Conservation (phyloP, 2,797 vertebrate genomes). For the Lacerta agilis region DNA sequence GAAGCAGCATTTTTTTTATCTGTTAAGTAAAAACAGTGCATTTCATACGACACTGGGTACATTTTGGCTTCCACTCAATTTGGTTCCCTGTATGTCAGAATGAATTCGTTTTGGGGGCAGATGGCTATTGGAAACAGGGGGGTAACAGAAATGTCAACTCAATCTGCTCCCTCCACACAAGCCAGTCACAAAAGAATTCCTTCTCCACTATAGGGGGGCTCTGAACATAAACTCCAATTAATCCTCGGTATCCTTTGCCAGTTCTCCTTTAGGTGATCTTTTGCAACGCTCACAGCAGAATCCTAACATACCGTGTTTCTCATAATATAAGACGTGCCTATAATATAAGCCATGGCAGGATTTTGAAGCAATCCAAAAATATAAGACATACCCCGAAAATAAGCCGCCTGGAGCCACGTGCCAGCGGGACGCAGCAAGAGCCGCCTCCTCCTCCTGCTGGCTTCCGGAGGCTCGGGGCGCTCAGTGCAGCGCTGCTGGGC, state of each 20-base stretch:
- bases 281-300: too few relatives aligned
- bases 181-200: background rate
- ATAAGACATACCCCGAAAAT: too few relatives aligned
- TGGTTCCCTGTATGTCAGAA: constrained; percentile 82
- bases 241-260: background rate
- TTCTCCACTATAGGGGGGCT: background rate
- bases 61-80: constrained; percentile 73
- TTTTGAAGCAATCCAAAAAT: too few relatives aligned
- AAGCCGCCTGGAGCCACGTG: too few relatives aligned
- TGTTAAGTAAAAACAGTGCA: constrained; percentile 71
- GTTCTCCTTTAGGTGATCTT: background rate
- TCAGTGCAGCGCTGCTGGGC: too few relatives aligned
- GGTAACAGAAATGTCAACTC: constrained; percentile 85
- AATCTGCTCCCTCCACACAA: constrained; percentile 52
- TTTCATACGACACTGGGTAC: constrained; percentile 66
- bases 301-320: too few relatives aligned
- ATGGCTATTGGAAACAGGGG: constrained; percentile 78
- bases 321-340: too few relatives aligned
- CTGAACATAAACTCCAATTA: background rate
- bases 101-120: constrained; percentile 83
- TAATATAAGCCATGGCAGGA: too few relatives aligned
- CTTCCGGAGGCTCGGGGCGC: too few relatives aligned
- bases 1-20: constrained; percentile 42
- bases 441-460: too few relatives aligned
- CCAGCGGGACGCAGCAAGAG: too few relatives aligned